Conservation (phyloP, 2,113 vertebrate species). For the Bufo bufo region DNA sequence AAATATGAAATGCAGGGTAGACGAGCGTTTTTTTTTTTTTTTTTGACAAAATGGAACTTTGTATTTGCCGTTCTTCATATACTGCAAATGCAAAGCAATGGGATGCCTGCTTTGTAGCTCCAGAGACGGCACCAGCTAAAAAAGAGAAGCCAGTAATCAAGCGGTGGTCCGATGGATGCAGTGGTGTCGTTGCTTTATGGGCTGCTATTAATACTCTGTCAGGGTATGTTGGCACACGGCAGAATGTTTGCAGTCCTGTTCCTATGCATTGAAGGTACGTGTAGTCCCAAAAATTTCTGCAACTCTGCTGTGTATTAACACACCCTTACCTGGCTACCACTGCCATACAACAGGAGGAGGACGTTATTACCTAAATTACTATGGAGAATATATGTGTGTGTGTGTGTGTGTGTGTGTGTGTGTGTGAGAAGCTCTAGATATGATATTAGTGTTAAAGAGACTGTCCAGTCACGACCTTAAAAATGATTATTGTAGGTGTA, state of each 20-base stretch:
- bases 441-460: too few relatives aligned
- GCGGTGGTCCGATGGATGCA: background rate
- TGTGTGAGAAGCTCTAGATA: background rate
- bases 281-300: background rate
- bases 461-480: too few relatives aligned
- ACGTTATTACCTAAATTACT: background rate
- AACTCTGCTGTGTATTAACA: background rate
- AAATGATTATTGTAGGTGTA: too few relatives aligned
- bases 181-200: background rate
- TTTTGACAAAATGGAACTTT: too few relatives aligned
- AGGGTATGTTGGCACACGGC: background rate
- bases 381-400: background rate
- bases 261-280: too few relatives aligned
- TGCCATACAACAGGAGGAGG: background rate
- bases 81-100: background rate
- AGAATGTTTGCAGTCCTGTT: background rate
- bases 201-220: background rate
- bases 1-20: too few relatives aligned
- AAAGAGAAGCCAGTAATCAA: background rate
- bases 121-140: background rate
- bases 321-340: background rate
- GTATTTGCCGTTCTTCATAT: too few relatives aligned
- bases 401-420: conserved; percentile 1
- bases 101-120: background rate
- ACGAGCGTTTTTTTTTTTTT: too few relatives aligned